Conservation (phyloP, 2,113 vertebrate species). For the Semnornis frantzii region DNA sequence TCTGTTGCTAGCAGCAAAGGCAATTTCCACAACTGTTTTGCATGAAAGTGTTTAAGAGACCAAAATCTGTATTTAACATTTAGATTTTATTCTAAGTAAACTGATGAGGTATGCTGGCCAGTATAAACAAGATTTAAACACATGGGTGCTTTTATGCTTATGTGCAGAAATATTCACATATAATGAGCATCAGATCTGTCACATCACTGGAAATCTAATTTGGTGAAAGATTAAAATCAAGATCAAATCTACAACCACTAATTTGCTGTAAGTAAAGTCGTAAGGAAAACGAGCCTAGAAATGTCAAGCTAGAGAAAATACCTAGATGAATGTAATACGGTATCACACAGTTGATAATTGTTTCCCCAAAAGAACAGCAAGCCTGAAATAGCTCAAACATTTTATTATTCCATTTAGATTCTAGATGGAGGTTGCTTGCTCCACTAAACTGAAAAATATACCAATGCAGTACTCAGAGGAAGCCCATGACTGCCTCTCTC, state of each 20-base stretch:
- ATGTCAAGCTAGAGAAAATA: conserved; percentile 52
- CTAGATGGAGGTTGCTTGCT: neutral
- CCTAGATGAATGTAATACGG: conserved; percentile 28
- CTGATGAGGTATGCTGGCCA: neutral
- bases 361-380: conserved; percentile 53
- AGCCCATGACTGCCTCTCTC: neutral
- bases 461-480: neutral
- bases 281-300: conserved; percentile 50
- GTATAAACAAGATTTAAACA: conserved; percentile 37
- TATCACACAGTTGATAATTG: conserved; percentile 53
- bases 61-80: conserved; percentile 23
- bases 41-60: conserved; percentile 31
- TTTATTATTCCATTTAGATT: conserved; percentile 61
- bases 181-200: conserved; percentile 15
- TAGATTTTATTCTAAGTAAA: conserved; percentile 42
- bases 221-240: conserved; percentile 54
- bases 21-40: conserved; percentile 16
- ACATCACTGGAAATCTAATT: conserved; percentile 43
- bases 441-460: conserved; percentile 25
- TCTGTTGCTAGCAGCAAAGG: conserved; percentile 30
- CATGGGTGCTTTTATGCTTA: conserved; percentile 4
- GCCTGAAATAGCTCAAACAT: conserved; percentile 56
- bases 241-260: conserved; percentile 54
- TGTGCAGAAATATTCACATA: conserved; percentile 22
- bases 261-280: conserved; percentile 48